A percentile compares a stretch with the other conserved stretches of the same genome.
Evolutionary conservation across 92 coral and sea anemone species (phyloP).

Genomic region (Heliopora coerulea): DNA sequence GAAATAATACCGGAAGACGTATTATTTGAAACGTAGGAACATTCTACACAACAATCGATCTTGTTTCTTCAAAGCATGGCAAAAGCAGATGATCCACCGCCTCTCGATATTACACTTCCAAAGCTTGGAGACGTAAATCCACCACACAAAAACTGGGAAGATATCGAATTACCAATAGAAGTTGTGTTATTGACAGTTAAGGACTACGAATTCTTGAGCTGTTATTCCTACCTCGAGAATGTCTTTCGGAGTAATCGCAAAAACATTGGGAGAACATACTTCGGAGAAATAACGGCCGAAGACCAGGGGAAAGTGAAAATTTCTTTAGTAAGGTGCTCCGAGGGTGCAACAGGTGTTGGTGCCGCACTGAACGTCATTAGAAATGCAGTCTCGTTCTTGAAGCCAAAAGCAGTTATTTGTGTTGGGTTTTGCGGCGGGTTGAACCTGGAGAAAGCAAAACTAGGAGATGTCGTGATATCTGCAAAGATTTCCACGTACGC

Average conservation of each 20-base stretch:
- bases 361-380: constrained; percentile 27
- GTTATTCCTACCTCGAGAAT: neutral
- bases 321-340: constrained; percentile 38
- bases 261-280: constrained; percentile 11
- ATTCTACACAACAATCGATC: too few species aligned
- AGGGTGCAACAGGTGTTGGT: constrained; percentile 29
- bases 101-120: neutral
- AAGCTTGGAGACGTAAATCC: neutral
- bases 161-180: neutral
- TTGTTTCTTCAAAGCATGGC: too few species aligned
- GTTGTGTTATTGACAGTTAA: neutral
- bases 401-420: constrained; percentile 53
- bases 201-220: neutral
- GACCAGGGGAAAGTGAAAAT: neutral
- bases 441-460: constrained; percentile 21
- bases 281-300: constrained; percentile 33
- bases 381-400: constrained; percentile 35
- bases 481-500: constrained; percentile 49
- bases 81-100: too few species aligned
- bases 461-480: constrained; percentile 48
- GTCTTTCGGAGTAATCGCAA: constrained; percentile 14
- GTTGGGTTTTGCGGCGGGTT: constrained; percentile 41
- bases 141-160: neutral
- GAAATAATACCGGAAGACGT: too few species aligned
- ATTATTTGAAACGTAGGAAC: too few species aligned